These are phyloP conservation scores for Plutella xylostella DNA, from an alignment of 2,888 invertebrate species.

Conservation along the genomic window DNA sequence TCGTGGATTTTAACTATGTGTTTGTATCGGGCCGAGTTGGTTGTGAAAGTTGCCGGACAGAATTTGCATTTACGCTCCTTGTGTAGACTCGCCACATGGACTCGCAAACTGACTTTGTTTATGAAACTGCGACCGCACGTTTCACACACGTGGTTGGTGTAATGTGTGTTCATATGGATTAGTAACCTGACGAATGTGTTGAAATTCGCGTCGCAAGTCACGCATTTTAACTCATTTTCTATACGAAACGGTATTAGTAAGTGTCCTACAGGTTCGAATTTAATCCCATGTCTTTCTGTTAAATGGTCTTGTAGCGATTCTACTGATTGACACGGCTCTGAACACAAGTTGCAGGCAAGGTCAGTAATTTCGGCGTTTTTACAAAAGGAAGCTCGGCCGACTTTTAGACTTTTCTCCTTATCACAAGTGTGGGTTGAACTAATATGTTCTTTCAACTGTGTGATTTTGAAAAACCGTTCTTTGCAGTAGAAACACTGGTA, in stretches of 20 bases:
- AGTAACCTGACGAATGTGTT: conserved; percentile 27
- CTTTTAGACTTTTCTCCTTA: conserved; percentile 19
- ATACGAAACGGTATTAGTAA: conserved; percentile 33
- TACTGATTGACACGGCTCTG: conserved; percentile 20
- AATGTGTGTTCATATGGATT: conserved; percentile 37
- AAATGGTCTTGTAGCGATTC: conserved; percentile 28
- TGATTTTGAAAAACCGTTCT: conserved; percentile 26
- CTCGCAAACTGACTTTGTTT: conserved; percentile 27
- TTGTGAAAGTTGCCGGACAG: conserved; percentile 26
- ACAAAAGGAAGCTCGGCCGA: conserved; percentile 21
- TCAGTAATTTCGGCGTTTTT: conserved; percentile 36
- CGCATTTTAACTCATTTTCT: conserved; percentile 26
- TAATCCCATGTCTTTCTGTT: conserved; percentile 22
- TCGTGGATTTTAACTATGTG: conserved; percentile 22
- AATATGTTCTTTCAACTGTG: conserved; percentile 27
- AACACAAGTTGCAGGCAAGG: conserved; percentile 31
- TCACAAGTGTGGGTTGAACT: conserved; percentile 22
- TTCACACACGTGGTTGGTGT: conserved; percentile 33
- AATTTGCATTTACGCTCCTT: conserved; percentile 28
- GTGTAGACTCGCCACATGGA: conserved; percentile 28
- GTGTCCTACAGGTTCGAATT: conserved; percentile 23
- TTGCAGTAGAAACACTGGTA: conserved; percentile 34
- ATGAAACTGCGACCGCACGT: conserved; percentile 32
- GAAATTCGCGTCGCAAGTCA: conserved; percentile 25
- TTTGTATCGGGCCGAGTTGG: conserved; percentile 16